phyloP scores from a whole-genome alignment of 2,888 invertebrate genomes.

The Diaperis boleti region DNA sequence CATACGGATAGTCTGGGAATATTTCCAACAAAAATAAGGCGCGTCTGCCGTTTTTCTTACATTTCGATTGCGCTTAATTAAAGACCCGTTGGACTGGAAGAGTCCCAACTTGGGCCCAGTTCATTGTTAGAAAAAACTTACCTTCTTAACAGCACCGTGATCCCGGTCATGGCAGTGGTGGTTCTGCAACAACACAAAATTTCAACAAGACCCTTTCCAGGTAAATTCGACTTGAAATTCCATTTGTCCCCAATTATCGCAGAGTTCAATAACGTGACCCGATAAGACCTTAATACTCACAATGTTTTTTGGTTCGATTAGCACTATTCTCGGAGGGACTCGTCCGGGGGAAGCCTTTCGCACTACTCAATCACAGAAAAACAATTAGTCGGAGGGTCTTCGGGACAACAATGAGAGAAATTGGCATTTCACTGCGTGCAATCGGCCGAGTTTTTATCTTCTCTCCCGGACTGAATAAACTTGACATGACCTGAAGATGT shows the following conservation, averaged over 20 bases:
- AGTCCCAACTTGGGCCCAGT: neutral
- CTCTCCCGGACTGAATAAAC: conserved; percentile 25
- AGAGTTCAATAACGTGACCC: conserved; percentile 24
- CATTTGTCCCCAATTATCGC: no score
- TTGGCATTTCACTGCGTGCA: conserved; percentile 36
- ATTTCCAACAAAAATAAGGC: neutral
- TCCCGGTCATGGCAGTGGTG: conserved; percentile 17
- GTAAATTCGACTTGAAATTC: neutral
- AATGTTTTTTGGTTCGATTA: conserved; percentile 18
- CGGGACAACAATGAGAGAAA: conserved; percentile 37
- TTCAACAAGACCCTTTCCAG: neutral
- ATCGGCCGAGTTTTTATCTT: conserved; percentile 30
- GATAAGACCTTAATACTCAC: conserved; percentile 35
- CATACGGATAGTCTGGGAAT: no score
- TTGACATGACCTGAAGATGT: conserved; percentile 36
- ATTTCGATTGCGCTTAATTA: neutral
- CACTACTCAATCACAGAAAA: conserved; percentile 24
- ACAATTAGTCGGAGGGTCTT: conserved; percentile 37
- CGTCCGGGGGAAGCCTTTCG: conserved; percentile 30
- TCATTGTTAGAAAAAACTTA: conserved; percentile 10
- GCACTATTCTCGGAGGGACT: conserved; percentile 16
- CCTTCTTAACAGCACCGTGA: conserved; percentile 24
- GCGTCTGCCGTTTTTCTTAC: neutral
- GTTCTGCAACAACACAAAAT: neutral
- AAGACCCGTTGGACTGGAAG: neutral